These are phyloP conservation scores for Holotrichia oblita DNA, from an alignment of 1,140 invertebrate species.

Conservation along the genomic window DNA sequence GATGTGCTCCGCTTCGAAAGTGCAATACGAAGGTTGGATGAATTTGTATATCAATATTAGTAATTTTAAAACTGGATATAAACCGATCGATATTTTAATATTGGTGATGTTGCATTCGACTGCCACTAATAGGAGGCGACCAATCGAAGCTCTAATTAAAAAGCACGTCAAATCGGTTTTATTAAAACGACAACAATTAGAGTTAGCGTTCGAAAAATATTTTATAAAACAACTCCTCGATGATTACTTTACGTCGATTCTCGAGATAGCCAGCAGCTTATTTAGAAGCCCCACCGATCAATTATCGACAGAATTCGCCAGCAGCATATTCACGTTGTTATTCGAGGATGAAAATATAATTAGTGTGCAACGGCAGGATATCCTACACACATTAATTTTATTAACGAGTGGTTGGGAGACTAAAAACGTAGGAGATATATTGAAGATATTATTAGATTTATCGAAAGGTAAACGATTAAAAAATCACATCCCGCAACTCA, in stretches of 20 bases:
- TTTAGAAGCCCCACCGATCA: constrained; percentile 45
- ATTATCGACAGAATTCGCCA: constrained; percentile 48
- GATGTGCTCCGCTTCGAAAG: constrained; percentile 47
- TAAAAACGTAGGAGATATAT: constrained; percentile 46
- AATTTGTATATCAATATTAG: constrained; percentile 50
- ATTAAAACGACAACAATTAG: constrained; percentile 59
- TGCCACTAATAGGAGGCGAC: constrained; percentile 58
- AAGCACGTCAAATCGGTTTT: constrained; percentile 59
- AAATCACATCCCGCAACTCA: constrained; percentile 60
- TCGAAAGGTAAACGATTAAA: constrained; percentile 53
- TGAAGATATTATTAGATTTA: constrained; percentile 50
- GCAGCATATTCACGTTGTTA: constrained; percentile 48
- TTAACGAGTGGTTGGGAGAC: constrained; percentile 48
- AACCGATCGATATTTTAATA: constrained; percentile 23
- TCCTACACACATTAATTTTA: constrained; percentile 52
- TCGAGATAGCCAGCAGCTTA: constrained; percentile 59
- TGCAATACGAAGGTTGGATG: constrained; percentile 52
- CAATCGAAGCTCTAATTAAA: constrained; percentile 61
- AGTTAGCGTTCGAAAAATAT: constrained; percentile 58
- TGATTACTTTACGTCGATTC: constrained; percentile 58
- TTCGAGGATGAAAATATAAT: constrained; percentile 51
- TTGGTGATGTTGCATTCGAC: constrained; percentile 57
- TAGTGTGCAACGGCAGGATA: constrained; percentile 50
- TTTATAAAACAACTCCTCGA: constrained; percentile 58
- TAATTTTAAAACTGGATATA: not conserved